Base-by-base conservation (phyloP, 1,140 invertebrate species). In the Drosophila funebris region DNA sequence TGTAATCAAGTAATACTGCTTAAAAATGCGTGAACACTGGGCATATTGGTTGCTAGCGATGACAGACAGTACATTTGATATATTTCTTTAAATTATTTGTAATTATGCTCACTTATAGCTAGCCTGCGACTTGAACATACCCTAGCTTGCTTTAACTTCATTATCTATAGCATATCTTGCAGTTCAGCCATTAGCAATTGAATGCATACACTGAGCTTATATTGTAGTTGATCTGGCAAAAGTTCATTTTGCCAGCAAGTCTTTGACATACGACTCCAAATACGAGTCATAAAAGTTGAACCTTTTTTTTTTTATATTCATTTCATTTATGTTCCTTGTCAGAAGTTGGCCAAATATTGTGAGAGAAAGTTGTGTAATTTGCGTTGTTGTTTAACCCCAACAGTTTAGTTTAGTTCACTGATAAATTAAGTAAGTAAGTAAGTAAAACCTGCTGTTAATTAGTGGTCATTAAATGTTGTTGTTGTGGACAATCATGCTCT, bases 361-460 rank as follows among this genome's bases (percentile, higher is more conserved):
- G 11, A 54, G 7, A 37, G n/a, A 54, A 54, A 52, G 27, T 31
- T 31, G 29, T 27, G 44, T 48, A 48, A 48, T 48, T 48, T 48
- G 44, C 22, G 44, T 48, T 27, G n/a, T n/a, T 27, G 44, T 29
- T 48, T 48, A 48, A 48, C 44, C 44, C 33, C 33, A 13, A 9
- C n/a, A 36, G 33, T 36, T 29, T 5, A 29, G 24, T 13, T 48
- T 29, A 3, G 24, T 7, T 31, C n/a, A 18, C 20, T 43, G 43
- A 24, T 20, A 14, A 1, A 44, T n/a, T 22, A 44, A n/a, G 20
- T 44, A 24, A 60, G 64, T 39, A 57, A n/a, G n/a, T n/a, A n/a
- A n/a, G n/a, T n/a, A n/a, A n/a, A n/a, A 78, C 29, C 43, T 54
- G 57, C 52, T 76, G 56, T 20, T 74, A 81, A 83, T 81, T 78